Conservation (phyloP, 2,888 invertebrate species). For the Caradrina clavipalpis region DNA sequence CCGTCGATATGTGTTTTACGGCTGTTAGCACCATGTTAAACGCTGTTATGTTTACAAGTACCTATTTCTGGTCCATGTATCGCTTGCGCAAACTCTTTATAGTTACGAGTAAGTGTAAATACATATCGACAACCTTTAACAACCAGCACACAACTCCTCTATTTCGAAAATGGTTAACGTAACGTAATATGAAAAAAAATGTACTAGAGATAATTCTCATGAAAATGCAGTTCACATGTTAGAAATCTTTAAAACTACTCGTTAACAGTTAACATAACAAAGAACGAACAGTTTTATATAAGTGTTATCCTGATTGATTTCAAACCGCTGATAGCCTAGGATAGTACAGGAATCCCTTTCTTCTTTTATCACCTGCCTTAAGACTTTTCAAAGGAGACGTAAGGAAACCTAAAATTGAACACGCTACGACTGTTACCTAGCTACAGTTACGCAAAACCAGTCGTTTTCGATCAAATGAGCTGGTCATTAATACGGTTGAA, state of each 20-base stretch:
- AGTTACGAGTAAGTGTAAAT: background rate
- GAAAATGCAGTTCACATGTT: too few relatives aligned
- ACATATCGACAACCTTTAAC: background rate
- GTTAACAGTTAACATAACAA: too few relatives aligned
- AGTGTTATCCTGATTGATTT: too few relatives aligned
- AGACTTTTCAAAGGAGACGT: background rate
- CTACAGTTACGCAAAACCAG: background rate
- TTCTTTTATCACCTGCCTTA: background rate
- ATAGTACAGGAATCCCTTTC: background rate
- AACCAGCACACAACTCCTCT: background rate
- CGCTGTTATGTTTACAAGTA: conserved; percentile 58
- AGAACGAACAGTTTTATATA: too few relatives aligned
- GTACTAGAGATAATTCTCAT: too few relatives aligned
- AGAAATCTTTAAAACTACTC: too few relatives aligned
- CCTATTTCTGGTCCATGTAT: conserved; percentile 44
- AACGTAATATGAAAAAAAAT: too few relatives aligned
- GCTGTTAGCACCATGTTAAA: conserved; percentile 64
- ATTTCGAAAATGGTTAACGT: too few relatives aligned
- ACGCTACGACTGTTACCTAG: too few relatives aligned
- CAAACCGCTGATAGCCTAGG: too few relatives aligned
- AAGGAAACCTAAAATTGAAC: background rate
- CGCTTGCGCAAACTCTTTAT: conserved; percentile 38
- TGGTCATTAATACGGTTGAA: background rate
- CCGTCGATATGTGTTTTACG: conserved; percentile 51
- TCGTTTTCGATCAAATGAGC: background rate